Base-by-base conservation (phyloP, 1,140 invertebrate species). In the Cryptotermes secundus region DNA sequence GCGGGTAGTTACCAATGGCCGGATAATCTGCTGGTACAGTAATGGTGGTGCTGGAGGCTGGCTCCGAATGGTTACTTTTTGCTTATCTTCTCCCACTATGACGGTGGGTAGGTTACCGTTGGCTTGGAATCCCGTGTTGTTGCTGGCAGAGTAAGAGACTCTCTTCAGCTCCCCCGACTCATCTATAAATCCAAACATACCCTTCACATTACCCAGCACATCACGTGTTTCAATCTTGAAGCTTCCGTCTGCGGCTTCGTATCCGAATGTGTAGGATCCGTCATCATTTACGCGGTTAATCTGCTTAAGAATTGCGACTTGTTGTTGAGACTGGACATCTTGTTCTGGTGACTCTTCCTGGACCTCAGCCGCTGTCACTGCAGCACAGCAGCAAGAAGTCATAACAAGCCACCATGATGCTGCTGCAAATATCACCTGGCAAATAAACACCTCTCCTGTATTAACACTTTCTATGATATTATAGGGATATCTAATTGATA, bases 111-210 rank as follows among this genome's bases (percentile, higher is more conserved):
- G n/a, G 26, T 19, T 34, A 14, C 42, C 42, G 31, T 34, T 80
- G n/a, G 84, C 82, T n/a, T 80, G 89, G 90, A 91, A 92, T 31
- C 91, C 91, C n/a, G 91, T 90, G 85, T 91, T 90, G 85, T 93
- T 92, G 86, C 90, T 92, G 34, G 92, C 91, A 12, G 94, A 93
- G 89, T 97, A 97, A 10, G 96, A 95, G n/a, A 97, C 95, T 79
- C 95, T 92, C 90, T 97, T 96, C 83, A 96, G 93, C 88, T 96
- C 93, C 14, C 96, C 96, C 86, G 93, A 92, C 65, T 94, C 93
- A 87, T 97, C 96, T 53, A 96, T 91, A 89, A 95, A 97, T 83
- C 96, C 96, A 89, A 96, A 97, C 49, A 95, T 96, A 80, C 96
- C 96, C 88, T 96, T 96, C 65, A 97, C 95, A 24, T 96, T 95